Evolutionary conservation across 2,888 invertebrate genomes (phyloP).

Genomic region (Zhuqinia jingwanae): DNA sequence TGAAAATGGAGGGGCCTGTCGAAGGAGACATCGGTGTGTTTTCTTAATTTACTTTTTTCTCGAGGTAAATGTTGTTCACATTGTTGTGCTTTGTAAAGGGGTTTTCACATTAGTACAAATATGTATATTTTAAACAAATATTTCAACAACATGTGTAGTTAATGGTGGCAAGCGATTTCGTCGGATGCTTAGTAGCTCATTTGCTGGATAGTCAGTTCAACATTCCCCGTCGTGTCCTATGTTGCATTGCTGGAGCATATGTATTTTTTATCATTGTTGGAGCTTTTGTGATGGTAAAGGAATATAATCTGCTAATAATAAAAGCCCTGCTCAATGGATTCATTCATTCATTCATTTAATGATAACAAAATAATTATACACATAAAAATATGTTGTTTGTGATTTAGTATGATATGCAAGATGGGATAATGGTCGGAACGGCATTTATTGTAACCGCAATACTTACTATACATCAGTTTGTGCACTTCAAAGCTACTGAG

Average conservation of each 20-base stretch:
- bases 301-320: conserved; percentile 1
- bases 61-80: too few species aligned
- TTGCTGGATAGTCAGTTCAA: conserved; percentile 3
- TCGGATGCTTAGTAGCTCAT: conserved; percentile 16
- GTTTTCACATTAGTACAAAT: too few species aligned
- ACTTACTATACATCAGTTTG: conserved; percentile 6
- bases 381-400: too few species aligned
- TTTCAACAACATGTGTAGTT: background rate
- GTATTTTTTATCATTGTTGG: conserved; percentile 44
- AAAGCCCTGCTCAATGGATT: too few species aligned
- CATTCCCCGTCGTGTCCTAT: conserved; percentile 17
- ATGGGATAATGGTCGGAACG: conserved; percentile 41
- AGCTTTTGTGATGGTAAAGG: conserved; percentile 43
- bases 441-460: conserved; percentile 34
- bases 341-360: background rate
- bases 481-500: background rate
- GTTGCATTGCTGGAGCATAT: background rate
- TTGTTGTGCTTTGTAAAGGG: too few species aligned
- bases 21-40: background rate
- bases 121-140: too few species aligned
- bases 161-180: conserved; percentile 24
- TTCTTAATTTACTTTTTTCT: background rate
- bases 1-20: background rate
- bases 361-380: background rate
- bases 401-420: conserved; percentile 53